phyloP scores from a whole-genome alignment of 1,140 invertebrate genomes.

The Nixonia krombeini region DNA sequence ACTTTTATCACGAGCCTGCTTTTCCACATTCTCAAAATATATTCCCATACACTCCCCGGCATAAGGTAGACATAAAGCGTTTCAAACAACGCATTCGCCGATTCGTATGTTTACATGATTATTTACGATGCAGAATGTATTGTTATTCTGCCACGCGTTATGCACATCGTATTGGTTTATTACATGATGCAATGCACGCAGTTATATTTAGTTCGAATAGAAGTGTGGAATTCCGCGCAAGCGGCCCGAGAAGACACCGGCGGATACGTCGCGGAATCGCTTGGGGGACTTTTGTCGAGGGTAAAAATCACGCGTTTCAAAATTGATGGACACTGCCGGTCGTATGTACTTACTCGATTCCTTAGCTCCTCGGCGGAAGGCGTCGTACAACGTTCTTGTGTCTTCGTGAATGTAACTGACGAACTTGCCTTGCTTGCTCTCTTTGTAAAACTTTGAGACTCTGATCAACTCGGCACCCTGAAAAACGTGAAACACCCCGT shows the following conservation, averaged over 20 bases:
- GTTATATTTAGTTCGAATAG: slow-evolving; percentile 46
- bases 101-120: background rate
- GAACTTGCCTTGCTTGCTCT: slow-evolving; percentile 92
- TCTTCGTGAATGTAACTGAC: slow-evolving; percentile 89
- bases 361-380: slow-evolving; percentile 91
- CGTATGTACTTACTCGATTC: slow-evolving; percentile 88
- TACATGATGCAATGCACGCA: slow-evolving; percentile 42
- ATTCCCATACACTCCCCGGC: background rate
- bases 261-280: slow-evolving; percentile 3
- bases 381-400: slow-evolving; percentile 90
- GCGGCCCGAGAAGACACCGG: slow-evolving; percentile 23
- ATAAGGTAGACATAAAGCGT: too few relatives aligned
- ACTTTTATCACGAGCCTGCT: too few relatives aligned
- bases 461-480: slow-evolving; percentile 92
- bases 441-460: slow-evolving; percentile 92
- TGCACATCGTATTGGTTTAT: slow-evolving; percentile 39
- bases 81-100: background rate
- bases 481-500: slow-evolving; percentile 63
- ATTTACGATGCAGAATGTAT: slow-evolving; percentile 11
- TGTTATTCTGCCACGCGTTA: slow-evolving; percentile 19
- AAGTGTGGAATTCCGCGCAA: slow-evolving; percentile 46
- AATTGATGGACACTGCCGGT: background rate
- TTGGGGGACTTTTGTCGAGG: slow-evolving; percentile 22
- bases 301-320: slow-evolving; percentile 22
- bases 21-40: background rate